Evolutionary conservation across 2,113 vertebrate genomes (phyloP).

Genomic region (Chamaetylas fuelleborni): DNA sequence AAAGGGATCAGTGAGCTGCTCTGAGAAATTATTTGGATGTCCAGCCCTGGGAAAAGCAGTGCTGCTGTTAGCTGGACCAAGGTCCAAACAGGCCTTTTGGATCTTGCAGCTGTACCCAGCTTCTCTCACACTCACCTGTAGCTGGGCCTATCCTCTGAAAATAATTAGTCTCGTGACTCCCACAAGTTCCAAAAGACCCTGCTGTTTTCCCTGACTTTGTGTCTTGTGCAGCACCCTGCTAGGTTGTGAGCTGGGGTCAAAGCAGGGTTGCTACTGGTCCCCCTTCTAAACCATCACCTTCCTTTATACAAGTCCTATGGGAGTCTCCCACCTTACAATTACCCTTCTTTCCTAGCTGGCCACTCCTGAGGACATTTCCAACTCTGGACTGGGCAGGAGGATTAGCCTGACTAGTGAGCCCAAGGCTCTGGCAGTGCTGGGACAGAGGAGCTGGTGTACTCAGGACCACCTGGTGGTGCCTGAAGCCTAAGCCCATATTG

Average conservation of each 20-base stretch:
- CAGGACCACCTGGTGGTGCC: rapidly evolving
- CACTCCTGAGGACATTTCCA: not conserved
- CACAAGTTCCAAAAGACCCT: not conserved
- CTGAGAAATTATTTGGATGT: not conserved
- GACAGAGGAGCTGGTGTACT: not conserved
- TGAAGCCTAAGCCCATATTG: not conserved
- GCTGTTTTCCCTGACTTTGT: not conserved
- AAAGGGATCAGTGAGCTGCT: not conserved
- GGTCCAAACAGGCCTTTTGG: not conserved
- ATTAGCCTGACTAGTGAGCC: not conserved
- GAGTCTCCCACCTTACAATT: not conserved
- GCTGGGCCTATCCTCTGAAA: not conserved
- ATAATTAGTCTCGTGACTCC: not conserved
- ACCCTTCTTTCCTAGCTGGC: not conserved
- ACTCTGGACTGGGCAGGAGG: not conserved
- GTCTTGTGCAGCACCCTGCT: not conserved
- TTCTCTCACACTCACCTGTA: not conserved
- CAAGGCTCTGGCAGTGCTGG: not conserved
- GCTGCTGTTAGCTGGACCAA: not conserved
- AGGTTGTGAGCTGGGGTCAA: not conserved
- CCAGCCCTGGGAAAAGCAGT: not conserved
- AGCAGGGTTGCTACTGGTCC: not conserved
- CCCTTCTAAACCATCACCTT: not conserved
- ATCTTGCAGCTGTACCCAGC: not conserved
- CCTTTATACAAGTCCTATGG: not conserved